These are phyloP conservation scores for Pipistrellus pygmaeus DNA, from an alignment of 2,797 vertebrate species.

Conservation along the genomic window DNA sequence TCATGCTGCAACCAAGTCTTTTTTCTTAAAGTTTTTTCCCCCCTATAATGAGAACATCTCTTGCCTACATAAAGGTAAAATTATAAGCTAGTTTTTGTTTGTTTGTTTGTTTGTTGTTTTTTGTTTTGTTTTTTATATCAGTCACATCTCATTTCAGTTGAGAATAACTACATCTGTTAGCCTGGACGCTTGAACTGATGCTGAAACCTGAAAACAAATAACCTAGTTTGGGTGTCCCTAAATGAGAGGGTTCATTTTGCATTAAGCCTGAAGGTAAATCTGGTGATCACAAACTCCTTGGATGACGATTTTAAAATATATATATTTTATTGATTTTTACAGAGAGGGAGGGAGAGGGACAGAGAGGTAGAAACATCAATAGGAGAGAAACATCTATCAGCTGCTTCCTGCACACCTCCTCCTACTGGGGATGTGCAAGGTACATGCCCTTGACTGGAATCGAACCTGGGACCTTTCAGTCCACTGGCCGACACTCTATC, in stretches of 20 bases:
- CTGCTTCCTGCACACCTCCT: too few relatives aligned
- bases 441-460: too few relatives aligned
- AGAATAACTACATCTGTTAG: not conserved
- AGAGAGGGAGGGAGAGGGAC: too few relatives aligned
- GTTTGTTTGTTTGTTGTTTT: too few relatives aligned
- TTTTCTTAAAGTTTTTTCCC: not conserved
- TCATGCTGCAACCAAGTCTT: not conserved
- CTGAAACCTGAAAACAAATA: conserved; percentile 11
- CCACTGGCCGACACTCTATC: too few relatives aligned
- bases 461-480: too few relatives aligned
- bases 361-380: too few relatives aligned
- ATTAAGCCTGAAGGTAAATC: not conserved
- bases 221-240: not conserved
- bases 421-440: too few relatives aligned
- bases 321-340: too few relatives aligned
- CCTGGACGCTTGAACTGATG: not conserved
- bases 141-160: not conserved
- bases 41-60: not conserved
- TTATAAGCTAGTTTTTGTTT: not conserved
- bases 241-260: not conserved
- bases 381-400: too few relatives aligned
- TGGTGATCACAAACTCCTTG: not conserved
- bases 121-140: not conserved
- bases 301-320: not conserved
- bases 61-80: not conserved